Evolutionary conservation across 2,113 vertebrate species (phyloP).

Genomic region (Daubentonia madagascariensis): DNA sequence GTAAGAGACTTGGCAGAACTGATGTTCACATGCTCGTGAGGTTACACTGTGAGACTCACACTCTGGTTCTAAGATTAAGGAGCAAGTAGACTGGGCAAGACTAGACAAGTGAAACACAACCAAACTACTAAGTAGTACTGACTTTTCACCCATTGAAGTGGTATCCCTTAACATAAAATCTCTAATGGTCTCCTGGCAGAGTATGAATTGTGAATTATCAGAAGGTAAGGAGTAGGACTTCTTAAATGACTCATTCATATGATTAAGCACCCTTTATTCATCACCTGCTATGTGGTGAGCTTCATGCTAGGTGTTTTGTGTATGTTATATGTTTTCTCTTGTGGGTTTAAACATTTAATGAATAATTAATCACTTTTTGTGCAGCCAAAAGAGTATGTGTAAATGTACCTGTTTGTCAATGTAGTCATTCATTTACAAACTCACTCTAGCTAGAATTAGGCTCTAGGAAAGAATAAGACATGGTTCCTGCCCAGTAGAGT

Average conservation of each 20-base stretch:
- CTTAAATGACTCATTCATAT: neutral
- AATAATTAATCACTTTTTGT: constrained; percentile 32
- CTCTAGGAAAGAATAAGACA: neutral
- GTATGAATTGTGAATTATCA: neutral
- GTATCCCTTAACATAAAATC: neutral
- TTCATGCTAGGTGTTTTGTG: neutral
- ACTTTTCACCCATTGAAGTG: neutral
- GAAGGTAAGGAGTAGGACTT: neutral
- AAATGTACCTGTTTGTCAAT: neutral
- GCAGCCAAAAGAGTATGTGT: neutral
- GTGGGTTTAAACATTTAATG: neutral
- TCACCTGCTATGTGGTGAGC: neutral
- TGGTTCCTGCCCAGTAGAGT: neutral
- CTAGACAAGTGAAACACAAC: neutral
- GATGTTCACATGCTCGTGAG: neutral
- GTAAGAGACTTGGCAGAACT: neutral
- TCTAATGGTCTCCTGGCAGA: neutral
- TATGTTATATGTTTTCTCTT: constrained; percentile 22
- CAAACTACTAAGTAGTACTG: neutral
- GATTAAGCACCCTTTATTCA: neutral
- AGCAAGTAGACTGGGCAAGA: neutral
- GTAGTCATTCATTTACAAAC: neutral
- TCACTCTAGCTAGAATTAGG: neutral
- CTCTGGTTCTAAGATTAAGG: neutral
- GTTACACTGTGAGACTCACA: neutral